Conservation (phyloP, 2,113 vertebrate species). For the Labeo rohita region DNA sequence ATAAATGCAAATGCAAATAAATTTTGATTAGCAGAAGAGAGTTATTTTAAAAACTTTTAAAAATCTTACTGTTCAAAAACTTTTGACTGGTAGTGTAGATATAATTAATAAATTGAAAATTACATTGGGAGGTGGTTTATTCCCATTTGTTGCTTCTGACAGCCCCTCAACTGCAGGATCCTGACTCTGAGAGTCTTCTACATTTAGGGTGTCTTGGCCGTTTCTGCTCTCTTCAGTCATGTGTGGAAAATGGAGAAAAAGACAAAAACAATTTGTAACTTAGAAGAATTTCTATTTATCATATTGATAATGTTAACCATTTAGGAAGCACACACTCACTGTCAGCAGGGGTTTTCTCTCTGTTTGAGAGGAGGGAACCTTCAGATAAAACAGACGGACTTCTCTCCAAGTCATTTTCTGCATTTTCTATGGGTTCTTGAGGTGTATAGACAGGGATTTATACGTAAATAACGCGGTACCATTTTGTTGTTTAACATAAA, state of each 20-base stretch:
- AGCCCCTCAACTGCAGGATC: background rate
- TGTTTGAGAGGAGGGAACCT: constrained; percentile 11
- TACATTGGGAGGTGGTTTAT: constrained; percentile 58
- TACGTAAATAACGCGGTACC: background rate
- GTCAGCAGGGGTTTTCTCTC: constrained; percentile 19
- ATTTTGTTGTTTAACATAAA: background rate
- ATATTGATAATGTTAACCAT: background rate
- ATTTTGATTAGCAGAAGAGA: too few species aligned
- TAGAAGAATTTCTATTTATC: background rate
- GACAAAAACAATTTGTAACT: background rate
- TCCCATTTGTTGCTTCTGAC: constrained; percentile 11
- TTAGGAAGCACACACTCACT: constrained; percentile 21
- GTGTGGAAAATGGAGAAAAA: background rate
- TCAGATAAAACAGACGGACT: background rate
- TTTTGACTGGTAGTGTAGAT: background rate
- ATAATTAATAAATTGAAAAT: constrained; percentile 25
- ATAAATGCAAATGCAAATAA: too few species aligned
- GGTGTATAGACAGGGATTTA: background rate
- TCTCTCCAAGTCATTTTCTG: constrained; percentile 7
- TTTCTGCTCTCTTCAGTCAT: constrained; percentile 25
- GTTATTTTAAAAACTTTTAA: too few species aligned
- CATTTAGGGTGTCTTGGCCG: background rate
- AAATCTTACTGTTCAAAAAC: too few species aligned
- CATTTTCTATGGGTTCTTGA: background rate
- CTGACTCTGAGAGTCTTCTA: background rate